Evolutionary conservation across 2,888 invertebrate genomes (phyloP), one percentile per base, ranked within the genome.

Genomic region (Drosophila mimica): DNA sequence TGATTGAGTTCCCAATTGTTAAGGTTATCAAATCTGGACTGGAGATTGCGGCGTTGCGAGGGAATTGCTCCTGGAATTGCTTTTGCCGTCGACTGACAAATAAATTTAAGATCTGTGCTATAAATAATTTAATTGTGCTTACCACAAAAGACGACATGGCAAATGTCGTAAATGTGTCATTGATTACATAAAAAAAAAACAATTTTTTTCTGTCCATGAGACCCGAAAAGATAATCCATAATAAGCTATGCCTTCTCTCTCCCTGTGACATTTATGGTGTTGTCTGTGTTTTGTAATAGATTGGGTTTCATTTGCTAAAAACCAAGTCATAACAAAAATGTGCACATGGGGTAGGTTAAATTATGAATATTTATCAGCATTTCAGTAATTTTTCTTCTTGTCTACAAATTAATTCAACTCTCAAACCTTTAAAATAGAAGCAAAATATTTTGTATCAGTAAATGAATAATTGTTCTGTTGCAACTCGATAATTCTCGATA

Each of bases 91-190:
- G 54, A 40, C 53, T 56, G 20, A 38, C 49, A 38, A 56, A 28
- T 54, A 63, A 40, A 34, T 66, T 59, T 46, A 30, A 52, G 43
- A 20, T 43, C 52, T 34, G 28, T 59, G 68, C 79, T 71, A 79
- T 82, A 82, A 79, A 82, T 74, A 80, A 82, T 79, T 74, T 82
- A 82, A 79, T 74, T 80, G 79, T 67, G 63, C 36, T 60, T 54
- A 67, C 79, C 74, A 79, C 70, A 79, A 76, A 46, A 46, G 25
- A 46, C 15, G 46, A 46, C 25, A 8, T 46, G 46, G 46, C 46
- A 46, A 46, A 25, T 46, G 46, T 46, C 46, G 28, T 49, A 49
- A 49, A 49, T 6, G 28, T 25, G 49, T 49, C 49, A 77, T 82
- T 82, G 72, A 79, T 82, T 82, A 82, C 79, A 74, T 74, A 82